Conservation (phyloP, 2,888 invertebrate species). For the Flexamia atlantica region DNA sequence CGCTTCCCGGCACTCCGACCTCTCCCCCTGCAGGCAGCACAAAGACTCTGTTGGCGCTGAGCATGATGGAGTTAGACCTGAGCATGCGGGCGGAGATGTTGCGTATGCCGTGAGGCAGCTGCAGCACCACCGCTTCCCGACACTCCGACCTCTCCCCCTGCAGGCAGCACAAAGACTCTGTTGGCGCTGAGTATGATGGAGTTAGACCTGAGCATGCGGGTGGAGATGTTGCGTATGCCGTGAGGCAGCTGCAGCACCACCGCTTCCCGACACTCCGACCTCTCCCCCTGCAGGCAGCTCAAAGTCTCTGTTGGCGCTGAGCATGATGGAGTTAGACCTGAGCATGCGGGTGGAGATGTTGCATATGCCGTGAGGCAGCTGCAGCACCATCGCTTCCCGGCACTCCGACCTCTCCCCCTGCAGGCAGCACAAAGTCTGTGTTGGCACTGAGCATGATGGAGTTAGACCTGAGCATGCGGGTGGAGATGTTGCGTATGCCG, state of each 20-base stretch:
- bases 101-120: slow-evolving; percentile 90
- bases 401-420: slow-evolving; percentile 36
- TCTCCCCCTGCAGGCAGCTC: slow-evolving; percentile 72
- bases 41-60: slow-evolving; percentile 93
- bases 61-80: slow-evolving; percentile 93
- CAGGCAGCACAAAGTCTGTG: slow-evolving; percentile 81
- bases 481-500: slow-evolving; percentile 95
- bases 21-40: slow-evolving; percentile 72
- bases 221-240: slow-evolving; percentile 95
- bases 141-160: slow-evolving; percentile 36
- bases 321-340: slow-evolving; percentile 93
- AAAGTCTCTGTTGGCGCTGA: slow-evolving; percentile 93
- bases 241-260: slow-evolving; percentile 87
- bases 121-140: slow-evolving; percentile 79
- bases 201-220: slow-evolving; percentile 93
- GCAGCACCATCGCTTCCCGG: slow-evolving; percentile 79
- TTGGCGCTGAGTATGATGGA: slow-evolving; percentile 95
- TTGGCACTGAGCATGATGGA: slow-evolving; percentile 95
- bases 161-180: slow-evolving; percentile 82
- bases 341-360: slow-evolving; percentile 96
- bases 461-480: slow-evolving; percentile 93
- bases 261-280: slow-evolving; percentile 71
- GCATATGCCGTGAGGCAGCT: slow-evolving; percentile 90
- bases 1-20: slow-evolving; percentile 71
- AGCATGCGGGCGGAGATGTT: slow-evolving; percentile 96